Evolutionary conservation across 53 echinoderm and acorn worm genomes (phyloP).

Genomic region (Echinometra lucunter): DNA sequence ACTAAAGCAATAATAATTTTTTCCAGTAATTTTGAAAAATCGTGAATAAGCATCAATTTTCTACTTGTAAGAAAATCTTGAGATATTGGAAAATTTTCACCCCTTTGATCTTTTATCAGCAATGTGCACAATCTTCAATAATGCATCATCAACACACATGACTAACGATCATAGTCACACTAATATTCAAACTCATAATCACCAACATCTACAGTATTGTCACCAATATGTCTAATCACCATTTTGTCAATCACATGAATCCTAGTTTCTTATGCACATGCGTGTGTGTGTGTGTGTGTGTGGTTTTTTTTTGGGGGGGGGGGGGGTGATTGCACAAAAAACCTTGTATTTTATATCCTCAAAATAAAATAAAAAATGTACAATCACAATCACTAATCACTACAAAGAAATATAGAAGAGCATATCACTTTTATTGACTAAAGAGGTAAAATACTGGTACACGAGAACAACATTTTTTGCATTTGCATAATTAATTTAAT

Average conservation of each 20-base stretch:
- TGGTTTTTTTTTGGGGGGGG: too few relatives aligned
- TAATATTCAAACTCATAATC: neutral
- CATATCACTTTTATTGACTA: conserved; percentile 67
- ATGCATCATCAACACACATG: too few relatives aligned
- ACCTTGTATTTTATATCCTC: neutral
- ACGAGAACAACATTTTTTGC: conserved; percentile 48
- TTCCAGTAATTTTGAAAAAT: too few relatives aligned
- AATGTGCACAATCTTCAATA: neutral
- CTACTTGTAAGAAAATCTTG: neutral
- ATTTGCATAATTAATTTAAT: conserved; percentile 45
- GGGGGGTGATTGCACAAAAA: too few relatives aligned
- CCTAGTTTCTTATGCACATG: too few relatives aligned
- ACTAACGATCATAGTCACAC: neutral
- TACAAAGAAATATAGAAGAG: conserved; percentile 22
- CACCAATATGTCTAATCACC: neutral
- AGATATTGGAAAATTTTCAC: neutral
- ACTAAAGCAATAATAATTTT: too few relatives aligned
- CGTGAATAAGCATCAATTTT: neutral
- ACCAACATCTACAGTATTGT: neutral
- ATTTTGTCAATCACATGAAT: too few relatives aligned
- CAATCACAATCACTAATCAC: neutral
- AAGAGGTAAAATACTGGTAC: conserved; percentile 69
- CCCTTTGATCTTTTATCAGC: neutral
- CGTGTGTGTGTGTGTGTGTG: neutral
- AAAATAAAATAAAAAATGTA: neutral